Evolutionary conservation across 2,113 vertebrate species (phyloP).

Genomic region (Furnarius figulus): DNA sequence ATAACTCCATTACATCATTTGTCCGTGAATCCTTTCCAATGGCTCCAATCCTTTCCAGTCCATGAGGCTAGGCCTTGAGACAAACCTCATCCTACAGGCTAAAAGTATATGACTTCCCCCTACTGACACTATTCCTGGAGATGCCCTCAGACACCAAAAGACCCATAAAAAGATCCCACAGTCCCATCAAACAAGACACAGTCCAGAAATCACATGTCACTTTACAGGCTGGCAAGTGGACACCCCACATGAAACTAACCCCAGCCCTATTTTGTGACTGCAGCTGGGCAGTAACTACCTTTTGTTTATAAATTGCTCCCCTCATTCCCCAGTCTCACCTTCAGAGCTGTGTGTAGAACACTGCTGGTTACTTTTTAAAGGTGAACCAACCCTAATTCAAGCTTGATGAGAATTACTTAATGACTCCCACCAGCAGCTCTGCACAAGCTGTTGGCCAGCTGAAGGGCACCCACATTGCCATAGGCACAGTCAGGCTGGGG

Average conservation of each 20-base stretch:
- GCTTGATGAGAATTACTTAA: neutral
- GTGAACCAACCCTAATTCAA: neutral
- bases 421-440: neutral
- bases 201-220: neutral
- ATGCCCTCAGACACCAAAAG: neutral
- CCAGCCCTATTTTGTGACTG: neutral
- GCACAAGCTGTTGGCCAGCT: rapidly evolving
- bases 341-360: neutral
- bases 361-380: neutral
- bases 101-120: neutral
- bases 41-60: neutral
- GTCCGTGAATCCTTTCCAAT: neutral
- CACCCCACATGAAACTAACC: neutral
- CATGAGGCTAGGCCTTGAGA: neutral
- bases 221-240: neutral
- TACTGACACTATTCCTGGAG: neutral
- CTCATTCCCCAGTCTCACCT: neutral
- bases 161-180: neutral
- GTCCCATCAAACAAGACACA: rapidly evolving
- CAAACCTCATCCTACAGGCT: neutral
- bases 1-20: neutral
- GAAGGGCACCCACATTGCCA: neutral
- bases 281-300: neutral
- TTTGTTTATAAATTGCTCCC: neutral
- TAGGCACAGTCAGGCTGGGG: neutral